Conservation (phyloP, 1,140 invertebrate genomes). For the Tetragnatha versicolor region DNA sequence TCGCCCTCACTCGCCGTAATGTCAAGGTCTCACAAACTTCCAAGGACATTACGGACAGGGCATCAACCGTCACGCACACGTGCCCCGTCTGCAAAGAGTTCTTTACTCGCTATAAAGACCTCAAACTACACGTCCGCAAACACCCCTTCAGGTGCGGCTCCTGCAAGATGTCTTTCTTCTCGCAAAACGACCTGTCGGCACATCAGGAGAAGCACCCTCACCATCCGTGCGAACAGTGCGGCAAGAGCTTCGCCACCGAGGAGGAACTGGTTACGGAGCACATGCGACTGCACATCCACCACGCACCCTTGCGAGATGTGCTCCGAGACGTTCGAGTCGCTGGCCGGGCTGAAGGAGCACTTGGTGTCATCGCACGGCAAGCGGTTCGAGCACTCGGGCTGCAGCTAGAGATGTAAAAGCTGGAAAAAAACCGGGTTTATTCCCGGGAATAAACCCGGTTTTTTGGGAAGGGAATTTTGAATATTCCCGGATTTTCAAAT, state of each 20-base stretch:
- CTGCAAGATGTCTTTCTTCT: slow-evolving; percentile 61
- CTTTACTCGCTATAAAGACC: slow-evolving; percentile 57
- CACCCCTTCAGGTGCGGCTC: slow-evolving; percentile 61
- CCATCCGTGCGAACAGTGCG: slow-evolving; percentile 58
- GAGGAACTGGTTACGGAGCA: slow-evolving; percentile 63
- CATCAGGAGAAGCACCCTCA: slow-evolving; percentile 58
- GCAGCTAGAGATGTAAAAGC: no score
- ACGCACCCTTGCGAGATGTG: slow-evolving; percentile 53
- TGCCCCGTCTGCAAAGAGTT: slow-evolving; percentile 58
- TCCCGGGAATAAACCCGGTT: no score
- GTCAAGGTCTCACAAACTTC: no score
- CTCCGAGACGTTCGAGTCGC: slow-evolving; percentile 52
- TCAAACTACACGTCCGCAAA: slow-evolving; percentile 58
- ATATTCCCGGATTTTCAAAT: no score
- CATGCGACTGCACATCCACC: slow-evolving; percentile 58
- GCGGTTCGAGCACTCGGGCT: slow-evolving; percentile 49
- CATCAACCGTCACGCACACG: slow-evolving; percentile 32
- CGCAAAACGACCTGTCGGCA: no score
- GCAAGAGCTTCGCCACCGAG: slow-evolving; percentile 61
- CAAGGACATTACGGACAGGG: no score
- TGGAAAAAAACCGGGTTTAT: no score
- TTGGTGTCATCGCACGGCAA: slow-evolving; percentile 31
- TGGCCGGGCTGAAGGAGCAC: slow-evolving; percentile 17
- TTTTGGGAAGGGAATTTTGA: no score
- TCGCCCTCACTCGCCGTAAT: no score